Evolutionary conservation across 2,888 invertebrate genomes (phyloP).

Genomic region (Thereva nobilitata): DNA sequence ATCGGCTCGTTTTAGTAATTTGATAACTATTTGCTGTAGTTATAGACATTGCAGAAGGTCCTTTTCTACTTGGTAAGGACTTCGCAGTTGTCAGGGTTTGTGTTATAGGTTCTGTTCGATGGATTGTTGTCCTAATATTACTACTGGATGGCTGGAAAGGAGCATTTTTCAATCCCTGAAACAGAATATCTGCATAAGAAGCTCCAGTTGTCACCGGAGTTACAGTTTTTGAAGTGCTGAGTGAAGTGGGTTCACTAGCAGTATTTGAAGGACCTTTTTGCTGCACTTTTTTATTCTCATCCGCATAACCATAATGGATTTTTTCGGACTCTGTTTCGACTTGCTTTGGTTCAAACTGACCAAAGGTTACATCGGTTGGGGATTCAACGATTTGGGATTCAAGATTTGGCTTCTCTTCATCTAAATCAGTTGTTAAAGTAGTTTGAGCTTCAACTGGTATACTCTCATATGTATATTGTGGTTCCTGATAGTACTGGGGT

Average conservation of each 20-base stretch:
- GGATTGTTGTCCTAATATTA: slow-evolving; percentile 42
- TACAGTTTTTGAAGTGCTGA: slow-evolving; percentile 33
- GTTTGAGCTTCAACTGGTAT: not conserved
- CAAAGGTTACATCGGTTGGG: slow-evolving; percentile 52
- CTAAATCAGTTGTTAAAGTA: not conserved
- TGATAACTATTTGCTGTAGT: not conserved
- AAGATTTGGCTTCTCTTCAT: not conserved
- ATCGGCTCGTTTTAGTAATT: slow-evolving; percentile 22
- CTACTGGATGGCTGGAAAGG: slow-evolving; percentile 65
- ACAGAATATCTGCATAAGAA: slow-evolving; percentile 73
- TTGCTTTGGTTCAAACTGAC: slow-evolving; percentile 52
- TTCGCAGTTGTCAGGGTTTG: slow-evolving; percentile 8
- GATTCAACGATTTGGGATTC: not conserved
- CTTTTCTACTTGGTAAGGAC: not conserved
- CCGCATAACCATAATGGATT: no score
- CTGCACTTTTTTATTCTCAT: not conserved
- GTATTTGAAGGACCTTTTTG: no score
- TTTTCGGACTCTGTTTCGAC: slow-evolving; percentile 45
- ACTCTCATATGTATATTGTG: slow-evolving; percentile 25
- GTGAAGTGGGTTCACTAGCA: not conserved
- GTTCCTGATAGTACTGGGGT: slow-evolving; percentile 21
- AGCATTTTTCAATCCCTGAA: slow-evolving; percentile 63
- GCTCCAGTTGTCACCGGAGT: slow-evolving; percentile 40
- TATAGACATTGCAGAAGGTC: not conserved
- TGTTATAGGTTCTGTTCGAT: not conserved